Conservation (phyloP, 1,140 invertebrate species). For the Drosophila bifasciata region DNA sequence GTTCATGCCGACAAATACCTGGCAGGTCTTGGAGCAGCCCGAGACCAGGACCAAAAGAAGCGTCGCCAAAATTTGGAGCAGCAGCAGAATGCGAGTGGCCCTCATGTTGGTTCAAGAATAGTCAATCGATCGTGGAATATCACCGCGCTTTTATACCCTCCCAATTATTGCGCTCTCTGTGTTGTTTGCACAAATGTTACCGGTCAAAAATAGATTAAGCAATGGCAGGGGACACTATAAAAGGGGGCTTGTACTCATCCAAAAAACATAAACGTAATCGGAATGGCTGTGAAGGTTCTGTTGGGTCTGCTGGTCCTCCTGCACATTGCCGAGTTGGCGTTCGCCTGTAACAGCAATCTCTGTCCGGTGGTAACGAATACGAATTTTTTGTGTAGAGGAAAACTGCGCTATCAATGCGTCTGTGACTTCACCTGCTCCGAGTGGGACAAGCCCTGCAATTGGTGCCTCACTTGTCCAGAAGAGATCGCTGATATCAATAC, state of each 20-base stretch:
- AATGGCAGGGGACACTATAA: constrained; percentile 12
- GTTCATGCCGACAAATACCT: constrained; percentile 1
- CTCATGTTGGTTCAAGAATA: constrained; percentile 8
- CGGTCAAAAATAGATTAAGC: constrained; percentile 8
- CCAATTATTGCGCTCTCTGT: not conserved
- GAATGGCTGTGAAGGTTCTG: constrained; percentile 24
- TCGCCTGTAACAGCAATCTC: not conserved
- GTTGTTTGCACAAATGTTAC: constrained; percentile 26
- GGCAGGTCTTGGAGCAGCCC: constrained; percentile 1
- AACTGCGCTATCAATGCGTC: constrained; percentile 21
- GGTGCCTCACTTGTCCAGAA: constrained; percentile 20
- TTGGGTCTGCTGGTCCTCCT: constrained; percentile 24
- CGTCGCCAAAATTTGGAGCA: not conserved
- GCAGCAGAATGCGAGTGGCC: constrained; percentile 10
- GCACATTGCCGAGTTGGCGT: not conserved
- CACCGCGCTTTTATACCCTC: constrained; percentile 29
- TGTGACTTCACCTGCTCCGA: constrained; percentile 49
- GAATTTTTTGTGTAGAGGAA: constrained; percentile 1
- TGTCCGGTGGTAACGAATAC: constrained; percentile 7
- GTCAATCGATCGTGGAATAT: not conserved
- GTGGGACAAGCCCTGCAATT: constrained; percentile 50
- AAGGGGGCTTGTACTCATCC: constrained; percentile 7
- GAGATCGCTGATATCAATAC: constrained; percentile 25
- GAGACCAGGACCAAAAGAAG: not conserved
- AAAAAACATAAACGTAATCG: constrained; percentile 8